Conservation (phyloP, 92 coral and sea anemone species). For the Siderastrea radians region DNA sequence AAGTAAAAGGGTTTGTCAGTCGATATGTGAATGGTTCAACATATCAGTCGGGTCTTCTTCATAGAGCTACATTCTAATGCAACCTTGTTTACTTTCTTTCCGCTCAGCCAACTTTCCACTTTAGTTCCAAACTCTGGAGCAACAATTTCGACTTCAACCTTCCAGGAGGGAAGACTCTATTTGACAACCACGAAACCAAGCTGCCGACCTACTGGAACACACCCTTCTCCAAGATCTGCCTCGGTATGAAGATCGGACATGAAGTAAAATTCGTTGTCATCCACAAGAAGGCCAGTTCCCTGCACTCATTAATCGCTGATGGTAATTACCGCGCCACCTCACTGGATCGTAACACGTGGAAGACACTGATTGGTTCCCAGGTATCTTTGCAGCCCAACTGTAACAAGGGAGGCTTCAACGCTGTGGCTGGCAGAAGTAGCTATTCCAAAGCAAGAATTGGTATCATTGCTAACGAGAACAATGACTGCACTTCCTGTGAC, state of each 20-base stretch:
- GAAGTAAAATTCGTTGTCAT: neutral
- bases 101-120: slow-evolving; percentile 34
- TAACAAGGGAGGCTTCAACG: slow-evolving; percentile 19
- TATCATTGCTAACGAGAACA: neutral
- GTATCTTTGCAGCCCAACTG: slow-evolving; percentile 13
- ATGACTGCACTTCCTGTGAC: neutral
- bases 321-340: slow-evolving; percentile 12
- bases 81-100: neutral
- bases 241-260: slow-evolving; percentile 39
- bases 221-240: slow-evolving; percentile 53
- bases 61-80: neutral
- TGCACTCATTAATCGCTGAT: slow-evolving; percentile 21
- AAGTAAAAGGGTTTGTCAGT: too few relatives aligned
- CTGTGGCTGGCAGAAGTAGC: neutral
- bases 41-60: too few relatives aligned
- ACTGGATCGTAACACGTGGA: slow-evolving; percentile 28
- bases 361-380: slow-evolving; percentile 5
- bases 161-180: slow-evolving; percentile 40
- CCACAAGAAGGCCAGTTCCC: slow-evolving; percentile 21
- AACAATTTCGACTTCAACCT: slow-evolving; percentile 27
- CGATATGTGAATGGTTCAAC: too few relatives aligned
- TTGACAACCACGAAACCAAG: slow-evolving; percentile 51
- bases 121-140: slow-evolving; percentile 37
- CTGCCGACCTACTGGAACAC: slow-evolving; percentile 67
- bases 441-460: neutral